Conservation (phyloP, 2,888 invertebrate genomes). For the Mythimna ferrago region DNA sequence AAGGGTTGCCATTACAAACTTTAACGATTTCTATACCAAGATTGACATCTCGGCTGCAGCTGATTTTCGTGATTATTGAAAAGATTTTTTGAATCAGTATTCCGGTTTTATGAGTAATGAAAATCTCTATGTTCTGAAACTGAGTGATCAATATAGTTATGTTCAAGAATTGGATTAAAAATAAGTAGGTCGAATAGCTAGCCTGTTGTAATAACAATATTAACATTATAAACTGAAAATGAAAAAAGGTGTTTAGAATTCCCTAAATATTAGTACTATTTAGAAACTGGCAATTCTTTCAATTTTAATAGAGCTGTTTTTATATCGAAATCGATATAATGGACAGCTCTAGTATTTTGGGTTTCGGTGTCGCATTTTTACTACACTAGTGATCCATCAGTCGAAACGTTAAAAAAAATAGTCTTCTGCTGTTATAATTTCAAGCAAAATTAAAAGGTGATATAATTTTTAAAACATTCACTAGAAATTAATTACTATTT, state of each 20-base stretch:
- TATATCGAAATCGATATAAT: background rate
- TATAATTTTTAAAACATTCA: too few relatives aligned
- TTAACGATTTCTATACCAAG: background rate
- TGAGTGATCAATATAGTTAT: background rate
- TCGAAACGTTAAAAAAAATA: background rate
- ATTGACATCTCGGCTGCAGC: background rate
- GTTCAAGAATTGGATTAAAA: background rate
- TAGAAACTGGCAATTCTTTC: conserved; percentile 13
- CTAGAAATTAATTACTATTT: too few relatives aligned
- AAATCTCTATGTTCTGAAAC: background rate
- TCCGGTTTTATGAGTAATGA: background rate
- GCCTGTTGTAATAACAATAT: too few relatives aligned
- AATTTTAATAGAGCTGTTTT: background rate
- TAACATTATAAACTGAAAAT: too few relatives aligned
- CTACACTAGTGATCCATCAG: background rate
- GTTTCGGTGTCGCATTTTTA: too few relatives aligned
- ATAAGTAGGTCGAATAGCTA: background rate
- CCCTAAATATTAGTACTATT: background rate
- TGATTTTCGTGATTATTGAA: background rate
- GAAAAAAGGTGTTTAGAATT: too few relatives aligned
- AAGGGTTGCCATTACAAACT: conserved; percentile 23
- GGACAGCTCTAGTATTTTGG: background rate
- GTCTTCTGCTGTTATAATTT: background rate
- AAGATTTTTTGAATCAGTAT: background rate
- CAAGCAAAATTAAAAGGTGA: too few relatives aligned